These are phyloP conservation scores for Mactromeris polynyma DNA, from an alignment of 2,888 invertebrate species.

Conservation along the genomic window DNA sequence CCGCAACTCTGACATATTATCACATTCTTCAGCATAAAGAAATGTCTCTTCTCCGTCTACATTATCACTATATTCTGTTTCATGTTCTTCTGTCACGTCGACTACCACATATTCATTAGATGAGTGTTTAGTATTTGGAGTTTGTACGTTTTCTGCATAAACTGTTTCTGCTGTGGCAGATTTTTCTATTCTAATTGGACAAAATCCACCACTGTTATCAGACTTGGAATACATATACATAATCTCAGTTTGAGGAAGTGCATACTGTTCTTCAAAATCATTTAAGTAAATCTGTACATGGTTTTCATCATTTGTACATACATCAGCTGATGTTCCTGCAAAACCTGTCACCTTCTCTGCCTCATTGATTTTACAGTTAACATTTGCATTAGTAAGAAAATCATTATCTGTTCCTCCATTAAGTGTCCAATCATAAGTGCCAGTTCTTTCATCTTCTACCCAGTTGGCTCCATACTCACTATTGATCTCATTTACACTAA, in stretches of 20 bases:
- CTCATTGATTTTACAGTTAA: background rate
- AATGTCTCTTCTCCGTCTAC: background rate
- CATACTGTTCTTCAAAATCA: background rate
- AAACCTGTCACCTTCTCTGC: background rate
- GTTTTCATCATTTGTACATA: background rate
- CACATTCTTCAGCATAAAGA: background rate
- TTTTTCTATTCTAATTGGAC: background rate
- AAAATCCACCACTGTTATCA: background rate
- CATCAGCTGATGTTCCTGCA: background rate
- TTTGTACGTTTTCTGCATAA: background rate
- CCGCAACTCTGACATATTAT: background rate
- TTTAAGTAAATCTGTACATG: background rate
- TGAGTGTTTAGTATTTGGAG: background rate
- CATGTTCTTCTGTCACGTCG: background rate
- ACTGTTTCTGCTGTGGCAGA: background rate
- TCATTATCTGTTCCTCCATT: background rate
- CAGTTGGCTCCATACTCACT: background rate
- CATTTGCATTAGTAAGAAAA: background rate
- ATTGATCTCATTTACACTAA: background rate
- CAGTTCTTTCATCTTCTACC: background rate
- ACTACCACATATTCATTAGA: background rate
- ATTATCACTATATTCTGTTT: background rate
- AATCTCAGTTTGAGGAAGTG: background rate
- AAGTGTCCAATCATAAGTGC: background rate
- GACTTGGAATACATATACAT: background rate